A percentile compares a stretch with the other conserved stretches of the same genome.
Conservation (phyloP, 2,888 invertebrate genomes). For the Melanotus villosus region DNA sequence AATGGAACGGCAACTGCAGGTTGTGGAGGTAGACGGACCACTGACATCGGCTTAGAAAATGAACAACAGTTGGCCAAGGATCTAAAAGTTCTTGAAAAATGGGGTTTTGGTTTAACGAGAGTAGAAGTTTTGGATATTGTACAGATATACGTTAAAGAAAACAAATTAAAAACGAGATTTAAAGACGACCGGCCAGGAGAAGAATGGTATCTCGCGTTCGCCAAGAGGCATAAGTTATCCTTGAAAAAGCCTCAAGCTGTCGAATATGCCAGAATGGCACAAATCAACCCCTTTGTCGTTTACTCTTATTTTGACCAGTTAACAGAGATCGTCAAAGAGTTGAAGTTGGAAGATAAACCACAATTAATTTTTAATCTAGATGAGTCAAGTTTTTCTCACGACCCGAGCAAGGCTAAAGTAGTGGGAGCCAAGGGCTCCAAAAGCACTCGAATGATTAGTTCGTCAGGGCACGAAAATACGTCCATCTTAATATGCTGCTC, state of each 20-base stretch:
- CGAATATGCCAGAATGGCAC: neutral
- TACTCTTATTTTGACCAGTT: slow-evolving; percentile 19
- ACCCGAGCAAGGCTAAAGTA: slow-evolving; percentile 32
- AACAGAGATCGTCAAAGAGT: neutral
- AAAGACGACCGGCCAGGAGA: slow-evolving; percentile 8
- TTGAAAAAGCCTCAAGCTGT: slow-evolving; percentile 11
- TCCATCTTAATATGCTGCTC: slow-evolving; percentile 12
- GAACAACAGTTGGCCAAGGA: neutral
- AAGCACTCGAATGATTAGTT: slow-evolving; percentile 19
- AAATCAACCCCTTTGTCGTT: slow-evolving; percentile 1
- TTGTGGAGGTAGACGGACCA: neutral
- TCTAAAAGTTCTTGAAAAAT: slow-evolving; percentile 11
- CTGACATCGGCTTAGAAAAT: neutral
- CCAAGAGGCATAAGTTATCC: slow-evolving; percentile 16
- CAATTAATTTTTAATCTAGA: slow-evolving; percentile 14
- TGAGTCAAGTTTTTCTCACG: slow-evolving; percentile 15
- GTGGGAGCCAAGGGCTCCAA: slow-evolving; percentile 17
- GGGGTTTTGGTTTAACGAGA: slow-evolving; percentile 21
- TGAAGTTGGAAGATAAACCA: slow-evolving; percentile 6
- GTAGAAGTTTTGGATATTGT: slow-evolving; percentile 18
- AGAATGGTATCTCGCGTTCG: slow-evolving; percentile 16
- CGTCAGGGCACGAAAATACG: slow-evolving; percentile 17
- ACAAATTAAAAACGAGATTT: slow-evolving; percentile 32
- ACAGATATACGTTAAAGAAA: slow-evolving; percentile 47
- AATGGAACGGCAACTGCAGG: neutral